Evolutionary conservation across 2,888 invertebrate species (phyloP).

Genomic region (Parasteatoda lunata): DNA sequence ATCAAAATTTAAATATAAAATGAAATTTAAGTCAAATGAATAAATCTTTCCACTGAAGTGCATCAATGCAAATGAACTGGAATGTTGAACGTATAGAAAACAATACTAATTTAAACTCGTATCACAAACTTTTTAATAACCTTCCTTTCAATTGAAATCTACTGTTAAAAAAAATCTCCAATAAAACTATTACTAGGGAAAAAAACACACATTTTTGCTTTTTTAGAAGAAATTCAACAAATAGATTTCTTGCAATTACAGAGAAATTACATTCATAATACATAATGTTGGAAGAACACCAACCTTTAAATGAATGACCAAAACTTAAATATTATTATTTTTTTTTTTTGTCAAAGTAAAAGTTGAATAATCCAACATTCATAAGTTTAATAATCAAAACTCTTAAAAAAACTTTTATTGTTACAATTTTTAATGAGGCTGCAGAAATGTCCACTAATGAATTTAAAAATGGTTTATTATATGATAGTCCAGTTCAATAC

Average conservation of each 20-base stretch:
- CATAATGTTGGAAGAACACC: too few relatives aligned
- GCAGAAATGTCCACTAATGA: too few relatives aligned
- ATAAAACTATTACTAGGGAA: not conserved
- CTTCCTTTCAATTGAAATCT: not conserved
- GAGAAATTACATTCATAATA: not conserved
- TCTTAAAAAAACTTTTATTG: too few relatives aligned
- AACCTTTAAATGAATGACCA: too few relatives aligned
- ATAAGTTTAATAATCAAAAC: too few relatives aligned
- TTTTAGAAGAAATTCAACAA: not conserved
- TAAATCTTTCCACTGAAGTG: not conserved
- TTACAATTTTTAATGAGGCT: too few relatives aligned
- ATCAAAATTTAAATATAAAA: not conserved
- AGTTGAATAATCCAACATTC: too few relatives aligned
- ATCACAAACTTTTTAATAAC: not conserved
- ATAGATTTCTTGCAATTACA: not conserved
- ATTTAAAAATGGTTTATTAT: too few relatives aligned
- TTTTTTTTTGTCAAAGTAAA: too few relatives aligned
- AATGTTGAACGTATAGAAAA: not conserved
- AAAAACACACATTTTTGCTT: not conserved
- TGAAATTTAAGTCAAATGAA: not conserved
- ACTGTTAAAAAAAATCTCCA: not conserved
- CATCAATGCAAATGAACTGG: not conserved
- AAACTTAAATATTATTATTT: too few relatives aligned
- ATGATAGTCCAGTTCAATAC: too few relatives aligned
- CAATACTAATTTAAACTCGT: not conserved